Evolutionary conservation across 2,797 vertebrate species (phyloP).

Genomic region (Epinephelus malabaricus): DNA sequence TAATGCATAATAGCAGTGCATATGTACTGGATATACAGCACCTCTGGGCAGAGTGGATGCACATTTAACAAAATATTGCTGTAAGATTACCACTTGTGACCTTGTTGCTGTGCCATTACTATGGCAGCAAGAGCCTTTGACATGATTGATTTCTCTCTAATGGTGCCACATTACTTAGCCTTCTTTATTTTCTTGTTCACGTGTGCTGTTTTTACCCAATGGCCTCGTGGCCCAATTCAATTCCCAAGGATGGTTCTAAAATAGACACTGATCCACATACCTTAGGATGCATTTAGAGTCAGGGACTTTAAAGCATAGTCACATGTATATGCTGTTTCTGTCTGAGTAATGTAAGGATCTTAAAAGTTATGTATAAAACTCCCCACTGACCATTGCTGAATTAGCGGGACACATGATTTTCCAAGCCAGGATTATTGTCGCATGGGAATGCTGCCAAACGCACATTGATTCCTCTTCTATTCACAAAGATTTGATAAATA

Average conservation of each 20-base stretch:
- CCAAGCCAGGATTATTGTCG: not conserved
- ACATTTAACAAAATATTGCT: not conserved
- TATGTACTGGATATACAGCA: not conserved
- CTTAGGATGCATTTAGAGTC: constrained; percentile 63
- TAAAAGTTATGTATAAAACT: constrained; percentile 6
- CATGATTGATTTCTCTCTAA: constrained; percentile 28
- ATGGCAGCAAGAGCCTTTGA: not conserved
- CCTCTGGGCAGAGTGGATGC: not conserved
- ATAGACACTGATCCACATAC: constrained; percentile 83
- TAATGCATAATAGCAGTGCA: constrained; percentile 37
- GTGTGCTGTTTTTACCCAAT: constrained; percentile 60
- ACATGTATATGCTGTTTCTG: constrained; percentile 21
- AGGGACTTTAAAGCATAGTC: constrained; percentile 49
- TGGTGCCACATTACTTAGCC: constrained; percentile 29
- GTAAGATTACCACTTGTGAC: constrained; percentile 17
- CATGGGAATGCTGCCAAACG: constrained; percentile 6
- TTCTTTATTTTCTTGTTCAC: constrained; percentile 43
- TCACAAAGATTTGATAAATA: not conserved
- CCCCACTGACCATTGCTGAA: constrained; percentile 8
- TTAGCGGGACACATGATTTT: not conserved
- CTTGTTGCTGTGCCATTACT: constrained; percentile 14
- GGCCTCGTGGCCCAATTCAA: constrained; percentile 79
- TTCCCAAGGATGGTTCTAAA: constrained; percentile 73
- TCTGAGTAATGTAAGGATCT: constrained; percentile 11
- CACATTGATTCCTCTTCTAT: constrained; percentile 1